Evolutionary conservation across 2,113 vertebrate genomes (phyloP), one percentile per base, ranked within the genome.

Genomic region (Colossoma macropomum): DNA sequence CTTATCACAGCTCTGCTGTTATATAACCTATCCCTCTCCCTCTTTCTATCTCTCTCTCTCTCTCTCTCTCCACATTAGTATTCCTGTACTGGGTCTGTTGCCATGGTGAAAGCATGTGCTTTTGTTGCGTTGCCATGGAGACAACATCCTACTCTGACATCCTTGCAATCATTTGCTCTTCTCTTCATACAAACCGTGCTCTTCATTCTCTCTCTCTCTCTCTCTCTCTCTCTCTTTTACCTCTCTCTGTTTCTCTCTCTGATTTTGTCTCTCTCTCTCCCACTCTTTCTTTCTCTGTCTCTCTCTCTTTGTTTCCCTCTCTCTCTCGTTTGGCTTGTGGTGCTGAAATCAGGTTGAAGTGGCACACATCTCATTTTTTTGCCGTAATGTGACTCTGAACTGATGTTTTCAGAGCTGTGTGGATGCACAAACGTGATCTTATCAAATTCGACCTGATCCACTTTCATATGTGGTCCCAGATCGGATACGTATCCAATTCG

Each of bases 61-160:
- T 72, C 66, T 77, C 54, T n/a, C 30, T 70, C 27, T 34, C 45
- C 75, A 62, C 28, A 83, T 83, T 83, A 83, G 65, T 59, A 83
- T 77, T 83, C 75, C 75, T 52, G 34, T 60, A 45, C 75, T 62
- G 68, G 75, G 75, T 62, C 48, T 11, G 82, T 83, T 83, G 75
- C 82, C 75, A 83, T 83, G 75, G 82, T 63, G 75, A 83, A 78
- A 78, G 75, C 68, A 83, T 83, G 82, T 83, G 75, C 63, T 78
- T 83, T 83, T 70, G 75, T 71, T 54, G 56, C 56, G 75, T 83
- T 83, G 82, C 82, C 82, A 83, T 83, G 82, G 82, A 69, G 45
- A 83, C 77, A 78, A 78, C 77, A 78, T 83, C 75, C 82, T 73
- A 68, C 75, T 70, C n/a, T 68, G 78, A 78, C 82, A 78, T 63